These are phyloP conservation scores for Bombylius major DNA, from an alignment of 2,888 invertebrate genomes.

Conservation along the genomic window DNA sequence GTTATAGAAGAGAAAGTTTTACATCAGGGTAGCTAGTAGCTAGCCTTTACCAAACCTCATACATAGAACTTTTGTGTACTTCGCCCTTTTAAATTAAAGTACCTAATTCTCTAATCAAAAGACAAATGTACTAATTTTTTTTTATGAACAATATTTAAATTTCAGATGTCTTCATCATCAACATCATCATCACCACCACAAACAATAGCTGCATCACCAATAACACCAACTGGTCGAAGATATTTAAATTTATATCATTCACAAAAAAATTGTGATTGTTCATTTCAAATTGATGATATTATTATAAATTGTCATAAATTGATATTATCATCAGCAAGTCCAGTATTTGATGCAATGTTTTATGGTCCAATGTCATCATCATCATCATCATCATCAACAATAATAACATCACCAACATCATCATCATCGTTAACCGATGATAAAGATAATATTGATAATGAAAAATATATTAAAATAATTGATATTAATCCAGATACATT, in stretches of 20 bases:
- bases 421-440: background rate
- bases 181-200: background rate
- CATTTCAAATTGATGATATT: constrained; percentile 27
- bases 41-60: too few relatives aligned
- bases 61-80: too few relatives aligned
- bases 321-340: constrained; percentile 70
- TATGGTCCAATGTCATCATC: constrained; percentile 57
- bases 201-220: background rate
- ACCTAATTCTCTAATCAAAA: too few relatives aligned
- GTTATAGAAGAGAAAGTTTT: too few relatives aligned
- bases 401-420: too few relatives aligned
- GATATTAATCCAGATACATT: constrained; percentile 37
- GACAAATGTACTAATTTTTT: too few relatives aligned
- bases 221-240: constrained; percentile 19
- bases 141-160: background rate
- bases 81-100: too few relatives aligned
- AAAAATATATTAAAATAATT: constrained; percentile 40
- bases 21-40: too few relatives aligned
- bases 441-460: constrained; percentile 33
- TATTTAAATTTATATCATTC: constrained; percentile 27
- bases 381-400: too few relatives aligned
- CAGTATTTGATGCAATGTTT: constrained; percentile 83
- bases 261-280: constrained; percentile 32
- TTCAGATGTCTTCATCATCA: constrained; percentile 13
- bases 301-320: constrained; percentile 65